Evolutionary conservation across 2,113 vertebrate species (phyloP), one percentile per base, ranked within the genome.

Genomic region (Erpornis zantholeuca): DNA sequence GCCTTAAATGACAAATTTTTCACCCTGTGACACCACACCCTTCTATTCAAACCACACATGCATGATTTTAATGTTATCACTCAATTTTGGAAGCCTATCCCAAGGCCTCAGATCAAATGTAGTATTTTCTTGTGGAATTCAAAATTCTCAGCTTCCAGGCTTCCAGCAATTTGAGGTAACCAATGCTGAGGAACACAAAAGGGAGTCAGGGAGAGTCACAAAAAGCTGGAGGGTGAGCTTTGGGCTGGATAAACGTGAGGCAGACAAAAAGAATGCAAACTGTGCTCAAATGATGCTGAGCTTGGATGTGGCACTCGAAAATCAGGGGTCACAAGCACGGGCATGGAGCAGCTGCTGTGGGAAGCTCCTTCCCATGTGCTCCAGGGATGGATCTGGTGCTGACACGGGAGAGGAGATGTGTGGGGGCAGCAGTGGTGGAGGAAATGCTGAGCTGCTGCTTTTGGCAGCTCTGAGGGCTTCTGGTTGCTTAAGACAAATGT

Each of bases 361-460:
- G 57, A 38, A 54, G 92, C 76, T 88, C 59, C 4, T 89, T 14
- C 4, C 81, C 77, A 1, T 12, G 84, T 15, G 72, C 56, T 56
- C 5, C 31, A 33, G 3, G 2, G 75, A 10, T 2, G 3, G 75
- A 15, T 10, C 63, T 54, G 94, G 21, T 77, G 85, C 94, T 86
- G 88, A 47, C 85, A 70, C 8, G 1, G 31, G 69, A 72, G 3
- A 40, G 70, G 82, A 86, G 45, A 42, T 29, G 75, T 1, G 54
- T 80, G 68, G 79, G 82, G 90, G 79, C 54, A 66, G 33, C 73
- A 71, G n/a, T 0, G 42, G 20, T 77, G 76, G 5, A 83, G 95
- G 90, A 96, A 93, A 95, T 54, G 76, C 57, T 38, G 27, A 83
- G 70, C 90, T 90, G 92, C 96, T 92, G 8, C 94, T 95, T 63